Evolutionary conservation across 2,888 invertebrate species (phyloP).

Genomic region (Margaritifera margaritifera): DNA sequence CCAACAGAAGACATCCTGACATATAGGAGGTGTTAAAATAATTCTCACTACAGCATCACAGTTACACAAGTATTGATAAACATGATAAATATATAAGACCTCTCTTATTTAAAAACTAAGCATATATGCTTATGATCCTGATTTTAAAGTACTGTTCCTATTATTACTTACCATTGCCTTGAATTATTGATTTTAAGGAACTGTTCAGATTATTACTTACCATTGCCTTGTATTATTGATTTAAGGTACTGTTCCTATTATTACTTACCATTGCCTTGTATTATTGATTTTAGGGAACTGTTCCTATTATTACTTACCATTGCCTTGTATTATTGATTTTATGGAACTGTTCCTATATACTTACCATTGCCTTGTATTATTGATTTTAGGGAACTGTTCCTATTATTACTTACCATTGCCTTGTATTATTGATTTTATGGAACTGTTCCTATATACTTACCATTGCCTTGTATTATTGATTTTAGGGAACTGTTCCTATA

Average conservation of each 20-base stretch:
- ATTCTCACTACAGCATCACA: too few species aligned
- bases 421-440: constrained; percentile 81
- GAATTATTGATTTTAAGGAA: constrained; percentile 80
- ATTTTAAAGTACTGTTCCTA: too few species aligned
- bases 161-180: constrained; percentile 75
- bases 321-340: constrained; percentile 83
- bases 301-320: constrained; percentile 71
- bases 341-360: background rate
- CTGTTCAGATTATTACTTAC: constrained; percentile 55
- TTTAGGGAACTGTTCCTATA: background rate
- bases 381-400: constrained; percentile 22
- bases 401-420: constrained; percentile 74
- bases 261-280: constrained; percentile 78
- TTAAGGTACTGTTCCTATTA: background rate
- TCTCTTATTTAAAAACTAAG: too few species aligned
- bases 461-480: constrained; percentile 83
- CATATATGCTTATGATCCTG: too few species aligned
- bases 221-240: constrained; percentile 83
- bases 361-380: constrained; percentile 82
- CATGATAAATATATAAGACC: too few species aligned
- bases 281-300: constrained; percentile 76
- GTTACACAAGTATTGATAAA: too few species aligned
- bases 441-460: constrained; percentile 55
- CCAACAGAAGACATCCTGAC: too few species aligned
- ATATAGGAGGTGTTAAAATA: too few species aligned